These are phyloP conservation scores for Drosophila phalerata DNA, from an alignment of 2,888 invertebrate species.

Conservation along the genomic window DNA sequence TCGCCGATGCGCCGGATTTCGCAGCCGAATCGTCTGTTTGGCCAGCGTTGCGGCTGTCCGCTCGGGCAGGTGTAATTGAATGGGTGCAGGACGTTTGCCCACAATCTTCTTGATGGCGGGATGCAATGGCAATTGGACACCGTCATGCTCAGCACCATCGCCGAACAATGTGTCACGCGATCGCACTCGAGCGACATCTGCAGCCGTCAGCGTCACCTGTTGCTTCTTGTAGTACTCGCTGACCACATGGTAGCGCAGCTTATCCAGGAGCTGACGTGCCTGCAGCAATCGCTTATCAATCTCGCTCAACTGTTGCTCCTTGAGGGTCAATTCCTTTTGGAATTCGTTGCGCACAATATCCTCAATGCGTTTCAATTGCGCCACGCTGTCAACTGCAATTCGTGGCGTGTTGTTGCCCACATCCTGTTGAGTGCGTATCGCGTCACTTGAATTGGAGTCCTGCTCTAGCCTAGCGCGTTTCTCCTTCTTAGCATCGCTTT, in stretches of 20 bases:
- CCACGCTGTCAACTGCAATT: slow-evolving; percentile 36
- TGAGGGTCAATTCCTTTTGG: slow-evolving; percentile 88
- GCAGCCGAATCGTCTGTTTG: slow-evolving; percentile 79
- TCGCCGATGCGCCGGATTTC: slow-evolving; percentile 75
- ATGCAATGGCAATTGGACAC: slow-evolving; percentile 88
- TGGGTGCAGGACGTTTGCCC: slow-evolving; percentile 86
- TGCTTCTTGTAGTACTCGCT: slow-evolving; percentile 88
- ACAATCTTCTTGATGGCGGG: slow-evolving; percentile 91
- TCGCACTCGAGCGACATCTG: slow-evolving; percentile 81
- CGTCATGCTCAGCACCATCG: slow-evolving; percentile 57
- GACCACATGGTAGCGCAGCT: slow-evolving; percentile 87
- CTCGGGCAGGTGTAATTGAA: slow-evolving; percentile 73
- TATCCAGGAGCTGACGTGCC: slow-evolving; percentile 87
- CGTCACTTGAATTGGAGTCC: slow-evolving; percentile 42
- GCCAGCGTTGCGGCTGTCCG: slow-evolving; percentile 86
- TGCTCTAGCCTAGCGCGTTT: slow-evolving; percentile 31
- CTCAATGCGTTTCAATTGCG: slow-evolving; percentile 82
- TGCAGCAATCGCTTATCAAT: slow-evolving; percentile 89
- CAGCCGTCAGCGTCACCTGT: slow-evolving; percentile 85
- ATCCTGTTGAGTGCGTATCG: neutral
- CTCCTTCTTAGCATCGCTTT: slow-evolving; percentile 1
- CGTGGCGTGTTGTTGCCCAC: slow-evolving; percentile 78
- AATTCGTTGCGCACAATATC: slow-evolving; percentile 91
- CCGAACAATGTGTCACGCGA: slow-evolving; percentile 69
- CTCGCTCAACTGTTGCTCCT: slow-evolving; percentile 90